Evolutionary conservation across 2,888 invertebrate genomes (phyloP).

Genomic region (Augiades crinisus): DNA sequence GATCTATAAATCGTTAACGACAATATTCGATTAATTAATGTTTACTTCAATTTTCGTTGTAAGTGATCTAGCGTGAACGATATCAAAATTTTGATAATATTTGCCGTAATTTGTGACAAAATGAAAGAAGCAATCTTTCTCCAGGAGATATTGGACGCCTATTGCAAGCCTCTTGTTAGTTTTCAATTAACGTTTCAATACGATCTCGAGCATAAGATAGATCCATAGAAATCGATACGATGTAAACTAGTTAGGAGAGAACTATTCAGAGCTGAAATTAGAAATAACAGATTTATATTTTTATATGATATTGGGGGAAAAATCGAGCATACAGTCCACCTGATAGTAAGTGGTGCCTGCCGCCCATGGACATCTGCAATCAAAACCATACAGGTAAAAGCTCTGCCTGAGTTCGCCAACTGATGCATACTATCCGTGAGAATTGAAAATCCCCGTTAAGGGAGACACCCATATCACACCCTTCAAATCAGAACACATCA

Average conservation of each 20-base stretch:
- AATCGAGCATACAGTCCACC: too few relatives aligned
- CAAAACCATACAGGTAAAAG: too few relatives aligned
- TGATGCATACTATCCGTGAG: too few relatives aligned
- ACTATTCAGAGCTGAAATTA: conserved; percentile 1
- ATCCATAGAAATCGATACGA: conserved; percentile 10
- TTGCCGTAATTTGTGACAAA: conserved; percentile 25
- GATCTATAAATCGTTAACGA: too few relatives aligned
- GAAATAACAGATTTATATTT: not conserved
- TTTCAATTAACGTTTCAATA: conserved; percentile 34
- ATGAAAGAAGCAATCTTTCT: conserved; percentile 47
- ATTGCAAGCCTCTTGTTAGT: conserved; percentile 31
- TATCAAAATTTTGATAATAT: conserved; percentile 20
- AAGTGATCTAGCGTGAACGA: not conserved
- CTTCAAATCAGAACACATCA: too few relatives aligned
- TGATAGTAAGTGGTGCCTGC: too few relatives aligned
- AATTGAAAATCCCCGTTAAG: too few relatives aligned
- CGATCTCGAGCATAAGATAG: conserved; percentile 20
- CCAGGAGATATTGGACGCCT: conserved; percentile 33
- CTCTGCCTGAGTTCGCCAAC: too few relatives aligned
- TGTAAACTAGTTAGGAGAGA: conserved; percentile 4
- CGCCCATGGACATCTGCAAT: too few relatives aligned
- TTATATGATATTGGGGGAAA: too few relatives aligned
- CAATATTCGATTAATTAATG: conserved; percentile 2
- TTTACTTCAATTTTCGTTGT: not conserved
- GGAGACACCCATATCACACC: too few relatives aligned